phyloP scores from a whole-genome alignment of 2,797 vertebrate species.

The Avahi laniger region DNA sequence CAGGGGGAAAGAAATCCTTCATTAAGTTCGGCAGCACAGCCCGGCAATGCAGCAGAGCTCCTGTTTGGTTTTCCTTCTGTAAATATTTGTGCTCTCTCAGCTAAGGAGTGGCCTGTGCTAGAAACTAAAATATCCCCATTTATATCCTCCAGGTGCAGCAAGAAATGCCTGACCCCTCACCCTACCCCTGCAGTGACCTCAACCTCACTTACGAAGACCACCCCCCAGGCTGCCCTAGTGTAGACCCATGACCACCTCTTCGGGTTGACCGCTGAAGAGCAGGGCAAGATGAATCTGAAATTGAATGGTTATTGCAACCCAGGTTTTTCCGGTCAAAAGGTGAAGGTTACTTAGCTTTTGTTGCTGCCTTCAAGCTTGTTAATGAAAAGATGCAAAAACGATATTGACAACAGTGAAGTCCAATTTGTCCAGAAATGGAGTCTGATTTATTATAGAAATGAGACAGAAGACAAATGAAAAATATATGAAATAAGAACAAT shows the following conservation, averaged over 20 bases:
- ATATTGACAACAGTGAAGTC: slow-evolving; percentile 15
- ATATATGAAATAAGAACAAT: neutral
- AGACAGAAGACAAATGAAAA: slow-evolving; percentile 39
- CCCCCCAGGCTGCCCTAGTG: slow-evolving; percentile 6
- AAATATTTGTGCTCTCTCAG: slow-evolving; percentile 81
- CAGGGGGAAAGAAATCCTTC: slow-evolving; percentile 75
- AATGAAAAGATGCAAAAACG: slow-evolving; percentile 50
- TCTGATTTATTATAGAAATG: slow-evolving; percentile 23
- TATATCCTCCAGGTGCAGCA: slow-evolving; percentile 77
- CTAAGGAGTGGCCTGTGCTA: slow-evolving; percentile 75
- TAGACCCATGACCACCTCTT: slow-evolving; percentile 18
- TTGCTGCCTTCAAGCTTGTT: slow-evolving; percentile 7
- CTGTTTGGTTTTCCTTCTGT: slow-evolving; percentile 79
- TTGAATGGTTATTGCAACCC: neutral
- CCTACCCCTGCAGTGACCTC: slow-evolving; percentile 71
- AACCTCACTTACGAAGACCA: slow-evolving; percentile 48
- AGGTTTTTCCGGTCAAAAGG: neutral
- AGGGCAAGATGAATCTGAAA: slow-evolving; percentile 37
- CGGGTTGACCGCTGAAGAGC: neutral
- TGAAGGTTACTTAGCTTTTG: slow-evolving; percentile 52
- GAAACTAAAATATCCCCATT: slow-evolving; percentile 75
- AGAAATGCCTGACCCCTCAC: slow-evolving; percentile 71
- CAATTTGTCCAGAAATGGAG: slow-evolving; percentile 39
- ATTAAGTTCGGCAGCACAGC: slow-evolving; percentile 67
- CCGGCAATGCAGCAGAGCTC: slow-evolving; percentile 5